Base-by-base conservation (phyloP, 92 coral and sea anemone genomes). In the Galaxea fascicularis region DNA sequence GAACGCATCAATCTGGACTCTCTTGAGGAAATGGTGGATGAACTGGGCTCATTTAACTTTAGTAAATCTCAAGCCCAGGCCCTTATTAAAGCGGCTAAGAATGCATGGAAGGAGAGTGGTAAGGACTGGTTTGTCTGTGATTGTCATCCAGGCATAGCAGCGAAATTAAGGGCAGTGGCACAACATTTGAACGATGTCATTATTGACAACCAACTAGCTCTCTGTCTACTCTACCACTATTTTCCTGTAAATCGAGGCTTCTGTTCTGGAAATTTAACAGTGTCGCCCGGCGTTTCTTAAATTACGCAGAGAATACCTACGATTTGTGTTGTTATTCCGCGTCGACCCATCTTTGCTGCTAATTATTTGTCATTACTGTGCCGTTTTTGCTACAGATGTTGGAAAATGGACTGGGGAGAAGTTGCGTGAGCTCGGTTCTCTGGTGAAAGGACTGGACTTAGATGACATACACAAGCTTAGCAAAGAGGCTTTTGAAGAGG, bases 391-490 rank as follows among this genome's bases (percentile, higher is more conserved):
- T 18, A 20, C 75, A 94, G 99, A 97, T 74, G 87, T 88, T 24
- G 90, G 93, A 5, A 89, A 91, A 71, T 97, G 98, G 99, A 89
- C 92, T 80, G 95, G 94, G 24, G 98, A 89, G 26, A 90, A 88
- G 84, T 83, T 97, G 57, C 93, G 98, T 44, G 76, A 88, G 85
- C 94, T 97, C 12, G 98, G 99, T 15, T 97, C 99, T 0, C 62
- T 97, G 39, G 97, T 93, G 12, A 90, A 93, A 31, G 99, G 99
- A 45, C 90, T 97, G 72, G 71, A 90, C 51, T 62, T 58, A 17
- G 82, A 72, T 27, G 99, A 97, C 10, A 92, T 97, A 47, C 76
- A 78, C 73, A 85, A 87, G 11, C 47, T 91, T 25, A 76, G 90
- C 8, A 88, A 91, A 78, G 92, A 93, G 21, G 90, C 90, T 7